Base-by-base conservation (phyloP, 2,888 invertebrate species). In the Anoncus sp. region DNA sequence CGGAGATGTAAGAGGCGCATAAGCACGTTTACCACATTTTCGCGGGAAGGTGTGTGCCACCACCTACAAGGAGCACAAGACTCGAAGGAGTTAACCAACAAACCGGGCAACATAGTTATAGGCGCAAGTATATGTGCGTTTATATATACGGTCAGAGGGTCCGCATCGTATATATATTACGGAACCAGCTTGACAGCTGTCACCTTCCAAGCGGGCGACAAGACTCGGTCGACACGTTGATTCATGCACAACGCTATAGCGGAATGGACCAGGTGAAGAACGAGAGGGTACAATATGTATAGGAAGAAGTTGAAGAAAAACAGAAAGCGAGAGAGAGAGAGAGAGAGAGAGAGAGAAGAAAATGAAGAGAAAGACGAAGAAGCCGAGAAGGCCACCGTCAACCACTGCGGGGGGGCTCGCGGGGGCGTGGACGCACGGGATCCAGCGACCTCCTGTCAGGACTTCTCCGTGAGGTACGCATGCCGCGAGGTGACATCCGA, bases 361-460 rank as follows among this genome's bases (percentile, higher is more conserved):
- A 22, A 49, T 31, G 51, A 40, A 45, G 51, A 18, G 14, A 24
- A 62, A 40, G 47, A 63, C 14, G 59, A 63, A 69, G 38, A 49
- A 59, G 43, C 59, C 40, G 59, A 55, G 49, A 31, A 63, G 53
- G 72, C 45, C 55, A 63, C 59, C 60, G 43, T 71, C 70, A 71
- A 71, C 20, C 59, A 49, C 86, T 79, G 81, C 85, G 76, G 86
- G 88, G 85, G 86, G 86, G 82, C 85, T 82, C 75, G 77, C 69
- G 80, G 74, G 77, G 79, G 82, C 79, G 65, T 69, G 70, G 75
- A 73, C 70, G 63, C 69, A 18, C 63, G 70, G 84, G 84, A 83
- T 86, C 86, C 83, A 81, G 86, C 88, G 88, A 89, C 90, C 89
- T 89, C 87, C 86, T 88, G 89, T 88, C 89, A 89, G 82, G 86